phyloP scores from a whole-genome alignment of 2,888 invertebrate genomes.

The Iselma pallidipennis region DNA sequence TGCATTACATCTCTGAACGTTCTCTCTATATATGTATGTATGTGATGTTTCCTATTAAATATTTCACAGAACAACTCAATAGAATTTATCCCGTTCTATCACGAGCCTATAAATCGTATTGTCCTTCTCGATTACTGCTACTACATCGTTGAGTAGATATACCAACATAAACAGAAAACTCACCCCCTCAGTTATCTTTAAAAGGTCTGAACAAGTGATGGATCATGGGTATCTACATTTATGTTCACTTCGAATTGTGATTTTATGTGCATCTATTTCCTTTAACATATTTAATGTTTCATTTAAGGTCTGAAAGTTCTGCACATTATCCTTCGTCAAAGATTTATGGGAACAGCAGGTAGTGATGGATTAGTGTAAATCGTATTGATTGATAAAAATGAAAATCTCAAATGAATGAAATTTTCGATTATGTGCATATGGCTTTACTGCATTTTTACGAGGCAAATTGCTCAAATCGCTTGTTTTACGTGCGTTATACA shows the following conservation, averaged over 20 bases:
- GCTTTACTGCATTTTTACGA: too few relatives aligned
- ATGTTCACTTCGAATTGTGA: constrained; percentile 37
- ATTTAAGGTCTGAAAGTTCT: constrained; percentile 22
- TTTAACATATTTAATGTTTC: constrained; percentile 34
- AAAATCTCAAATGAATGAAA: too few relatives aligned
- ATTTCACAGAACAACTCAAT: constrained; percentile 20
- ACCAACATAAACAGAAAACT: neutral
- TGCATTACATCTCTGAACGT: constrained; percentile 18
- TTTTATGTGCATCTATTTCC: constrained; percentile 42
- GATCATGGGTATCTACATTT: constrained; percentile 35
- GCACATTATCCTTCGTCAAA: constrained; percentile 6
- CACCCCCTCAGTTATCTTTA: constrained; percentile 22
- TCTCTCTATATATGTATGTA: too few relatives aligned
- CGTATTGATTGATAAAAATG: too few relatives aligned
- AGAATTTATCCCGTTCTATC: constrained; percentile 24
- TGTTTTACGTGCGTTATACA: too few relatives aligned
- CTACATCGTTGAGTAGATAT: constrained; percentile 7
- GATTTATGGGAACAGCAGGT: constrained; percentile 4
- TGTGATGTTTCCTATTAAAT: constrained; percentile 26
- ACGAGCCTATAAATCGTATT: constrained; percentile 21
- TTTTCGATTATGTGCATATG: too few relatives aligned
- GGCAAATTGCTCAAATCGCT: too few relatives aligned
- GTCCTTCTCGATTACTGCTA: constrained; percentile 12
- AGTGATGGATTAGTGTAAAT: too few relatives aligned
- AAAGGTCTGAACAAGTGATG: constrained; percentile 29